A percentile compares a stretch with the other conserved stretches of the same genome.
These are phyloP conservation scores for Peromyscus attwateri DNA, from an alignment of 2,797 vertebrate genomes.

Conservation along the genomic window DNA sequence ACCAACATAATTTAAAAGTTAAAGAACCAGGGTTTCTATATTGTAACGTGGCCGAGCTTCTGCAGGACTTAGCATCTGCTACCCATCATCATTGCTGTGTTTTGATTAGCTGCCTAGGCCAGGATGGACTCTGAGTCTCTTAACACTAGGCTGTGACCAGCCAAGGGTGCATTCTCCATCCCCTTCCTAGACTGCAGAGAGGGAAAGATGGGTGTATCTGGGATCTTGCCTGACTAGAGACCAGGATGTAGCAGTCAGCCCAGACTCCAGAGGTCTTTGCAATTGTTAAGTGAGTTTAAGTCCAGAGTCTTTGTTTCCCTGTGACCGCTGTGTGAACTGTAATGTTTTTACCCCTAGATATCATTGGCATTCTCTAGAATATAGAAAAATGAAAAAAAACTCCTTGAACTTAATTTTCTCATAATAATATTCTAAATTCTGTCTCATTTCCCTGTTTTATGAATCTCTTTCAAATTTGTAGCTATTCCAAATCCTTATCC, in stretches of 20 bases:
- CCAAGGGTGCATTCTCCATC: neutral
- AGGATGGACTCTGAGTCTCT: neutral
- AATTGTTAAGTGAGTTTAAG: neutral
- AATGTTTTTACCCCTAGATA: conserved; percentile 30
- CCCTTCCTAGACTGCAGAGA: neutral
- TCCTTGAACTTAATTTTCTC: neutral
- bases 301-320: neutral
- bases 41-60: neutral
- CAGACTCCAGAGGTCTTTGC: neutral
- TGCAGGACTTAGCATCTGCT: neutral
- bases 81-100: neutral
- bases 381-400: neutral
- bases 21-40: neutral
- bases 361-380: conserved; percentile 19
- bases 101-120: neutral
- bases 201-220: neutral
- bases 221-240: neutral
- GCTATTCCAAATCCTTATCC: neutral
- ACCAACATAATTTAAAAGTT: neutral
- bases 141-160: neutral
- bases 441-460: conserved; percentile 12
- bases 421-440: conserved; percentile 35
- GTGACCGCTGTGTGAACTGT: neutral
- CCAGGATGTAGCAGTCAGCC: neutral
- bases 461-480: conserved; percentile 33